Evolutionary conservation across 2,113 vertebrate species (phyloP).

Genomic region (Scopus umbretta): DNA sequence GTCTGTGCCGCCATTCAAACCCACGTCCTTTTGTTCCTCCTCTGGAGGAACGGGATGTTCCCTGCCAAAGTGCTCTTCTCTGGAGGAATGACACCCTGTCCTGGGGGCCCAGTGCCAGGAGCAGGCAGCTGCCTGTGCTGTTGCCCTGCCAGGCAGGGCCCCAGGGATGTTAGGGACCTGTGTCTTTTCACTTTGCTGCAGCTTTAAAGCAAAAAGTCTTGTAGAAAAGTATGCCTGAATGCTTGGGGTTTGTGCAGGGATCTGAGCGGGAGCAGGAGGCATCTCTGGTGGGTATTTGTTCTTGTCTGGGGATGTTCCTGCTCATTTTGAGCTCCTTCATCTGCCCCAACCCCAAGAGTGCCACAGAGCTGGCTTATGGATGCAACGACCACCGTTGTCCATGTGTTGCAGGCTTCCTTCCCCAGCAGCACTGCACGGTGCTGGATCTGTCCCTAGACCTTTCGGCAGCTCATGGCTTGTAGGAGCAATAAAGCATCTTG

Average conservation of each 20-base stretch:
- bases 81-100: background rate
- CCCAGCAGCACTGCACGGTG: rapidly evolving
- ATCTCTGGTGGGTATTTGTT: background rate
- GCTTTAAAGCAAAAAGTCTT: background rate
- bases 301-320: background rate
- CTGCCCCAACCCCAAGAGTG: background rate
- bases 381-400: rapidly evolving
- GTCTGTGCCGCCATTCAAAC: background rate
- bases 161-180: background rate
- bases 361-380: background rate
- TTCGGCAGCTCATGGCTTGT: background rate
- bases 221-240: background rate
- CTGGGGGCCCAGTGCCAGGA: background rate
- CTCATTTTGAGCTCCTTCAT: background rate
- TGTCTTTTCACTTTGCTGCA: background rate
- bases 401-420: background rate
- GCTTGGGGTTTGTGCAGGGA: background rate
- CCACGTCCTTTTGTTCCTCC: background rate
- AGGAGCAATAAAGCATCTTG: background rate
- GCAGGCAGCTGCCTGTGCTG: background rate
- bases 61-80: background rate
- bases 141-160: background rate
- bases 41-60: rapidly evolving
- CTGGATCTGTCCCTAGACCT: background rate
- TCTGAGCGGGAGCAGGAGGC: background rate